Percentiles rank a stretch among this genome's conserved stretches.
Evolutionary conservation across 1,140 invertebrate species (phyloP).

Genomic region (Teleopsis dalmanni): DNA sequence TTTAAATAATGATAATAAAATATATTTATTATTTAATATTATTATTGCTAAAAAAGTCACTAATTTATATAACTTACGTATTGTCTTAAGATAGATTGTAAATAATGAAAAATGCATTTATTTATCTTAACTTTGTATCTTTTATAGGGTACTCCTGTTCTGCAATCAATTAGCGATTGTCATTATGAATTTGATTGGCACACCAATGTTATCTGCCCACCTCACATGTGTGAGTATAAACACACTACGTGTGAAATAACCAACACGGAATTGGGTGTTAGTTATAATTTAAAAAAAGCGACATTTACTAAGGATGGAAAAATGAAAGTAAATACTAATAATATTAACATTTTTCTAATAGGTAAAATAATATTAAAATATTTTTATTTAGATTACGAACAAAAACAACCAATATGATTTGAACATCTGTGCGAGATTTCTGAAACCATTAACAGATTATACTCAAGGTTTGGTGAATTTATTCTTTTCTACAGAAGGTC

Average conservation of each 20-base stretch:
- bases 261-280: conserved; percentile 25
- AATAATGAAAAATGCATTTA: too few relatives aligned
- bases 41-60: too few relatives aligned
- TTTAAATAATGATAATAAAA: too few relatives aligned
- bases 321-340: conserved; percentile 35
- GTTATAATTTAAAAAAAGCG: conserved; percentile 28
- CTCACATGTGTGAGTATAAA: conserved; percentile 30
- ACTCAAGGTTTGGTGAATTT: conserved; percentile 39
- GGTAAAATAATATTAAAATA: conserved; percentile 33
- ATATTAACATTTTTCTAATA: too few relatives aligned
- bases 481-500: conserved; percentile 32
- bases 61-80: too few relatives aligned
- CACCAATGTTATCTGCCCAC: conserved; percentile 46
- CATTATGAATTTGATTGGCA: conserved; percentile 47
- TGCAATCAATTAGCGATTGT: conserved; percentile 43
- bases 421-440: conserved; percentile 29
- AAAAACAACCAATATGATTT: conserved; percentile 21
- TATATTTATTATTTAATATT: too few relatives aligned
- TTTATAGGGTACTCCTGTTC: conserved; percentile 42
- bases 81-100: too few relatives aligned
- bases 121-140: conserved; percentile 1
- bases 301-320: conserved; percentile 29
- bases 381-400: conserved; percentile 21
- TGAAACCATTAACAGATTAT: conserved; percentile 37
- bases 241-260: conserved; percentile 32